phyloP scores from a whole-genome alignment of 1,140 invertebrate genomes.

The Pogonus chalceus region DNA sequence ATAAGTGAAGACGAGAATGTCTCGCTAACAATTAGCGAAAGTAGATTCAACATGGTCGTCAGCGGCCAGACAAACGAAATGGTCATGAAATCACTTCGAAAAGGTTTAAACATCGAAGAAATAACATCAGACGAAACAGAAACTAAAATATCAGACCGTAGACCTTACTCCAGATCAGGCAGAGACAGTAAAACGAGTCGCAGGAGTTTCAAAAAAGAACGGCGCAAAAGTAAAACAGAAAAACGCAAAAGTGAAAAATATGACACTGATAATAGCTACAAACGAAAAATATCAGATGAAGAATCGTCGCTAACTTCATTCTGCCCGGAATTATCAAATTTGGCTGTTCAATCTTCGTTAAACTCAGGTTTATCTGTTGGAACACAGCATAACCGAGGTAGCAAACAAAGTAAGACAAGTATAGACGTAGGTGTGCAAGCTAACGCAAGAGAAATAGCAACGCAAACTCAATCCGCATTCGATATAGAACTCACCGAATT shows the following conservation, averaged over 20 bases:
- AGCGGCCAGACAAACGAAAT: slow-evolving; percentile 40
- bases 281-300: slow-evolving; percentile 20
- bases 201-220: slow-evolving; percentile 7
- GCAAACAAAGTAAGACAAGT: slow-evolving; percentile 29
- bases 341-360: slow-evolving; percentile 37
- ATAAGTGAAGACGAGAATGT: slow-evolving; percentile 44
- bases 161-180: not conserved
- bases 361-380: slow-evolving; percentile 38
- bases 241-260: slow-evolving; percentile 23
- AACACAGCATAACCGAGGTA: slow-evolving; percentile 30
- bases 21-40: slow-evolving; percentile 41
- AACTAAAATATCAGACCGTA: slow-evolving; percentile 6
- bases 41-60: slow-evolving; percentile 43
- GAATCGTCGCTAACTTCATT: slow-evolving; percentile 32
- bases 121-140: slow-evolving; percentile 3
- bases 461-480: slow-evolving; percentile 36
- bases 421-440: slow-evolving; percentile 46
- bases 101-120: slow-evolving; percentile 28
- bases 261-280: slow-evolving; percentile 9
- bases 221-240: slow-evolving; percentile 21
- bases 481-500: slow-evolving; percentile 39
- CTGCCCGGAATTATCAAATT: slow-evolving; percentile 31
- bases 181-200: not conserved
- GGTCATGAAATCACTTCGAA: slow-evolving; percentile 38
- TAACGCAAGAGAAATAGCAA: slow-evolving; percentile 49